These are phyloP conservation scores for Zootermopsis nevadensis DNA, from an alignment of 2,888 invertebrate genomes.

Conservation along the genomic window DNA sequence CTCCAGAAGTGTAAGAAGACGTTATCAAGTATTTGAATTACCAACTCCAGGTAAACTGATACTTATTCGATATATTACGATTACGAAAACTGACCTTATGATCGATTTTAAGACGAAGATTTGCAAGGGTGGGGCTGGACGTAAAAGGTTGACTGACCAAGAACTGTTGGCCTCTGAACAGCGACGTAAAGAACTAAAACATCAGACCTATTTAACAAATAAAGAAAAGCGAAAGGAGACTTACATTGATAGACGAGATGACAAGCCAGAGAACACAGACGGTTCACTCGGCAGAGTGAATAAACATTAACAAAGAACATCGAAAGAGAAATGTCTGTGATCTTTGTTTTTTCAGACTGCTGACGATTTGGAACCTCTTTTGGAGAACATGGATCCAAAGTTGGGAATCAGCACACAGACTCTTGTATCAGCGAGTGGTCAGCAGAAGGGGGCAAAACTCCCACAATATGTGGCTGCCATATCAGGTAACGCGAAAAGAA, in stretches of 20 bases:
- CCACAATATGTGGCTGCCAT: constrained; percentile 44
- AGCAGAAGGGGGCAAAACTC: background rate
- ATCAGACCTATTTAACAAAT: no score
- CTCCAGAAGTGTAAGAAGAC: no score
- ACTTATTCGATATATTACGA: no score
- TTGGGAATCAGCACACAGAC: constrained; percentile 71
- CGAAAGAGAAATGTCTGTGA: background rate
- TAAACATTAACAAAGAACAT: background rate
- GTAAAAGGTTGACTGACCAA: no score
- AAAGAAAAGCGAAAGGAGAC: no score
- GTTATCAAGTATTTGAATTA: no score
- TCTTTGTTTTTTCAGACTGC: constrained; percentile 30
- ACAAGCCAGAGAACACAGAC: background rate
- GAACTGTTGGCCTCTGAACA: no score
- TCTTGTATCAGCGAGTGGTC: constrained; percentile 62
- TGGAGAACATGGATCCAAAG: constrained; percentile 62
- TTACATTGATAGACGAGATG: background rate
- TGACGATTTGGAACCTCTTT: constrained; percentile 42
- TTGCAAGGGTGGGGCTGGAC: no score
- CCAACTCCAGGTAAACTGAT: no score
- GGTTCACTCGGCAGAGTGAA: background rate
- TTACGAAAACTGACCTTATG: no score
- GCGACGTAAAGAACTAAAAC: no score
- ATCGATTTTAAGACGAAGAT: no score
- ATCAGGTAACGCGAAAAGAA: constrained; percentile 25